Base-by-base conservation (phyloP, 2,888 invertebrate genomes). In the Drosophila koepferae region DNA sequence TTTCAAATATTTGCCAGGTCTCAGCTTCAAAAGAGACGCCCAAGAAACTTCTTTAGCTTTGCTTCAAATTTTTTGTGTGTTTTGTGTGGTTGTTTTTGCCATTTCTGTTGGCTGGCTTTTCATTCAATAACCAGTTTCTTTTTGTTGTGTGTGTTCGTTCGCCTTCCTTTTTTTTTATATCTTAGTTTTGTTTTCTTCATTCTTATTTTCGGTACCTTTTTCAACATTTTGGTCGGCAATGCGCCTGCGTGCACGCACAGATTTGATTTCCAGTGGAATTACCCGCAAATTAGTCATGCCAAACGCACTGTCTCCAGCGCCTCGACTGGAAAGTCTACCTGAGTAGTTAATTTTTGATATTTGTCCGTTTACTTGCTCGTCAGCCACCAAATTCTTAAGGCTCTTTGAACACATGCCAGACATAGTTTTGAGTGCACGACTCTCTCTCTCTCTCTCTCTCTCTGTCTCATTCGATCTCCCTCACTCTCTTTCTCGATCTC, bases 71-170 rank as follows among this genome's bases (percentile, higher is more conserved):
- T 64, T 73, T 41, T 58, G 63, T 49, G 53, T 36, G 18, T 61
- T 43, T 36, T 65, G 46, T 65, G 36, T 51, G 51, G 51, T 65
- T 78, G 65, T 73, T 75, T 72, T 78, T 83, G 82, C 73, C 74
- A 77, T 84, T 84, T 76, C 68, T 74, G 65, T 70, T 82, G 73
- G 48, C 68, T 75, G 79, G 72, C 67, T 86, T 88, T 89, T 89
- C 89, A 89, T 89, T 89, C 88, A 90, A 90, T 88, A 89, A 89
- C 89, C 89, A 88, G 89, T 89, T 89, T 88, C 72, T 72, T 83
- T 82, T 71, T 60, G 66, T 74, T 77, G 68, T 78, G 83, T 76
- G 76, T 72, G 79, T 72, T 71, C 28, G 79, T 72, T 71, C 28
- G 41, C 55, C 59, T 70, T 71, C 69, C 63, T 59, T 55, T 68